Percentiles rank a stretch among this genome's conserved stretches.
These are phyloP conservation scores for Craterocephalus amniculus DNA, from an alignment of 2,797 vertebrate genomes.

Conservation along the genomic window DNA sequence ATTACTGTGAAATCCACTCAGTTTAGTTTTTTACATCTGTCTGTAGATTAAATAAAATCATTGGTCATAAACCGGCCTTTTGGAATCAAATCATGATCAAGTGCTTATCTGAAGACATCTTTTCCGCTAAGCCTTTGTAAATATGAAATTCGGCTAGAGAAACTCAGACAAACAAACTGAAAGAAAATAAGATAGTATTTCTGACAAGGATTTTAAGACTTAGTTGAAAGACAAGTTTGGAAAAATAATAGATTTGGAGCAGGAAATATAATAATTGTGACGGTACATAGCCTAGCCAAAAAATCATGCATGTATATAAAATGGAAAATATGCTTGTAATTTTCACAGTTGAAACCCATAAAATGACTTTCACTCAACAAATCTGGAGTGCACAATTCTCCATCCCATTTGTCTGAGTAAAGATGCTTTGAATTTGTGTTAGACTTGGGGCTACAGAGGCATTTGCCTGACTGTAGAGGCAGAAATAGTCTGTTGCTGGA, in stretches of 20 bases:
- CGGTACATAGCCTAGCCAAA: neutral
- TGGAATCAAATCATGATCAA: neutral
- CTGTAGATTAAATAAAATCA: neutral
- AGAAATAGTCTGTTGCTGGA: conserved; percentile 30
- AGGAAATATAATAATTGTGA: neutral
- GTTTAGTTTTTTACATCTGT: neutral
- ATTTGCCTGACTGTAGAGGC: conserved; percentile 16
- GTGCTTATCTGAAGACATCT: neutral
- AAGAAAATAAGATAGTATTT: neutral
- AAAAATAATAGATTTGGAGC: neutral
- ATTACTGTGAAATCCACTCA: neutral
- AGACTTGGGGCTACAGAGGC: conserved; percentile 18
- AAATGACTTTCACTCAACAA: neutral
- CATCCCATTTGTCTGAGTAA: neutral
- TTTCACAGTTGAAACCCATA: neutral
- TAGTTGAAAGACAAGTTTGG: neutral
- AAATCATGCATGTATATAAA: neutral
- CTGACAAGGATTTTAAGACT: neutral
- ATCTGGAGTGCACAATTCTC: conserved; percentile 7
- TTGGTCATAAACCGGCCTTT: neutral
- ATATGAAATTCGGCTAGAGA: neutral
- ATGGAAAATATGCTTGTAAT: neutral
- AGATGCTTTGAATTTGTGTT: conserved; percentile 20
- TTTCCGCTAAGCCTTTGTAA: neutral
- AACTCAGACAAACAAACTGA: neutral